These are phyloP conservation scores for Pyrochroa serraticornis DNA, from an alignment of 2,888 invertebrate species.

Conservation along the genomic window DNA sequence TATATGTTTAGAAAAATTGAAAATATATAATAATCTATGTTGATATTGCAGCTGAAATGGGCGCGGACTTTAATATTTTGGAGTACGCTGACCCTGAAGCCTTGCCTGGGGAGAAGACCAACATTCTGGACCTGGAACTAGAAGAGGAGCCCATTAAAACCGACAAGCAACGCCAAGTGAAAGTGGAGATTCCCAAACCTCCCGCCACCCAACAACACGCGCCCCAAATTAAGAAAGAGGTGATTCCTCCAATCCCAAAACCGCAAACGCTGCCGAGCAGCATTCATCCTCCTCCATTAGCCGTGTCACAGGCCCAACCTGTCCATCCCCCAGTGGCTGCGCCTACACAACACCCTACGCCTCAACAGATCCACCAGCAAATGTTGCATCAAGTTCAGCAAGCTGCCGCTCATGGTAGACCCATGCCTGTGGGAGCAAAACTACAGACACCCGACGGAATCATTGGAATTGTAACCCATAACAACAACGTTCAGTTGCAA, in stretches of 20 bases:
- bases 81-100: slow-evolving; percentile 94
- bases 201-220: slow-evolving; percentile 26
- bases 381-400: slow-evolving; percentile 69
- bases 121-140: slow-evolving; percentile 82
- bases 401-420: slow-evolving; percentile 65
- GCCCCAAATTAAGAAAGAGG: slow-evolving; percentile 37
- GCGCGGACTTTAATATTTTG: slow-evolving; percentile 92
- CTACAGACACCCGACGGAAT: slow-evolving; percentile 67
- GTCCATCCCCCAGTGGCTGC: slow-evolving; percentile 28
- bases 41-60: slow-evolving; percentile 84
- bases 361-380: slow-evolving; percentile 62
- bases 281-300: slow-evolving; percentile 35
- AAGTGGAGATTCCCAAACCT: slow-evolving; percentile 35
- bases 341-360: slow-evolving; percentile 41
- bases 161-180: slow-evolving; percentile 58
- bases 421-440: slow-evolving; percentile 63
- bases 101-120: slow-evolving; percentile 79
- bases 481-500: slow-evolving; percentile 65
- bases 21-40: no score
- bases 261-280: slow-evolving; percentile 12
- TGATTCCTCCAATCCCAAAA: slow-evolving; percentile 28
- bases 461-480: slow-evolving; percentile 69
- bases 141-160: slow-evolving; percentile 77
- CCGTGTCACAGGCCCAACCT: slow-evolving; percentile 47
- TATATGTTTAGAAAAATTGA: no score